Conservation (phyloP, 1,140 invertebrate species). For the Campoletis sonorensis region DNA sequence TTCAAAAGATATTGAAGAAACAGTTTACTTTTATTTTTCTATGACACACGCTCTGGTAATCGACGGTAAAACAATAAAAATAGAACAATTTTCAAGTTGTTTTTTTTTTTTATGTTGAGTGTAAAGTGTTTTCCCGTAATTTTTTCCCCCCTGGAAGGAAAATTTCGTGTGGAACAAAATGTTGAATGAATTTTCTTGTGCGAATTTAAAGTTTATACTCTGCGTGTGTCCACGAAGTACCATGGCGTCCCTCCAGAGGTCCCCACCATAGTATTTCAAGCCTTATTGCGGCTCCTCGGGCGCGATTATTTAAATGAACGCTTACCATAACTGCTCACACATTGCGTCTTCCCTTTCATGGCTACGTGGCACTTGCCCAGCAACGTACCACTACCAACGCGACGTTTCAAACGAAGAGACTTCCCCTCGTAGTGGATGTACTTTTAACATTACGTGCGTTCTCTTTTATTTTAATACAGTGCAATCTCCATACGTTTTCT, state of each 20-base stretch:
- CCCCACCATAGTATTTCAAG: conserved; percentile 4
- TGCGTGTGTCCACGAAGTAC: not conserved
- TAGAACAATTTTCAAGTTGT: no score
- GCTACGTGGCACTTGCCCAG: not conserved
- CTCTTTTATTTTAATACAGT: conserved; percentile 51
- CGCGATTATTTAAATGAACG: conserved; percentile 59
- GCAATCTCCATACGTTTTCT: conserved; percentile 50
- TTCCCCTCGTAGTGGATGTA: not conserved
- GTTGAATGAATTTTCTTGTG: not conserved
- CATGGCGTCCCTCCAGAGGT: not conserved
- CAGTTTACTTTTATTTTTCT: no score
- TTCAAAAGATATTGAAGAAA: no score
- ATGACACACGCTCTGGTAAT: no score
- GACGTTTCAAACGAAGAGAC: conserved; percentile 44
- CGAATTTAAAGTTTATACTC: not conserved
- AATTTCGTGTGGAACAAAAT: not conserved
- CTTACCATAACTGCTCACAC: conserved; percentile 60
- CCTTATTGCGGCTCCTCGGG: conserved; percentile 30
- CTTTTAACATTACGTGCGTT: conserved; percentile 17
- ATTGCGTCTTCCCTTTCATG: conserved; percentile 52
- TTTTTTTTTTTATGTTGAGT: no score
- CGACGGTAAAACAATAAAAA: no score
- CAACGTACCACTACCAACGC: conserved; percentile 27
- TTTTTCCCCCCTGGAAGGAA: no score
- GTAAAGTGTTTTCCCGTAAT: no score